Conservation (phyloP, 2,797 vertebrate genomes). For the Ptychobarbus kaznakovi region DNA sequence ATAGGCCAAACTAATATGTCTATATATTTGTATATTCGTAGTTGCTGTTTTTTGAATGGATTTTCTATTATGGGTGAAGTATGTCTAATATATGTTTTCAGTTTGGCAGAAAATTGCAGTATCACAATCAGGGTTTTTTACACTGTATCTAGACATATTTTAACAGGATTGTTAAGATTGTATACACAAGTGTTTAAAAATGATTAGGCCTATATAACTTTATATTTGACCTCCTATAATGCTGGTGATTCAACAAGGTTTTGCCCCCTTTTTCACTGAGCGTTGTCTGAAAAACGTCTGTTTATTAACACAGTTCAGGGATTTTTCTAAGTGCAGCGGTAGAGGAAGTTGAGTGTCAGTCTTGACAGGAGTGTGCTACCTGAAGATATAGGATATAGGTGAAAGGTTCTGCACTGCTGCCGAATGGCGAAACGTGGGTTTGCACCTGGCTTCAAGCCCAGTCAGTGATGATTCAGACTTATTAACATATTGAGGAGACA, state of each 20-base stretch:
- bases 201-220: background rate
- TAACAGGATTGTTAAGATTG: background rate
- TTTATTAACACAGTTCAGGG: background rate
- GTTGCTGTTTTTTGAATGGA: background rate
- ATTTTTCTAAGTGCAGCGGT: background rate
- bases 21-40: background rate
- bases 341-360: background rate
- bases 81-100: background rate
- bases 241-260: background rate
- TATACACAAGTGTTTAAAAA: background rate
- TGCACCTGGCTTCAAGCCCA: constrained; percentile 57
- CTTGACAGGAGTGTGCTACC: constrained; percentile 35
- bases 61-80: background rate
- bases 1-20: background rate
- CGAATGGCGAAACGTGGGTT: constrained; percentile 55
- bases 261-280: background rate
- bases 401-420: constrained; percentile 43
- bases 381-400: constrained; percentile 50
- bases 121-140: background rate
- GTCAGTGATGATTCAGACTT: constrained; percentile 76
- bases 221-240: background rate
- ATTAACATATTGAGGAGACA: constrained; percentile 78
- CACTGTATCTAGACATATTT: background rate
- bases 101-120: background rate
- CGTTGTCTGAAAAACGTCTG: background rate